Base-by-base conservation (phyloP, 2,888 invertebrate species). In the Epinotia brunnichana region DNA sequence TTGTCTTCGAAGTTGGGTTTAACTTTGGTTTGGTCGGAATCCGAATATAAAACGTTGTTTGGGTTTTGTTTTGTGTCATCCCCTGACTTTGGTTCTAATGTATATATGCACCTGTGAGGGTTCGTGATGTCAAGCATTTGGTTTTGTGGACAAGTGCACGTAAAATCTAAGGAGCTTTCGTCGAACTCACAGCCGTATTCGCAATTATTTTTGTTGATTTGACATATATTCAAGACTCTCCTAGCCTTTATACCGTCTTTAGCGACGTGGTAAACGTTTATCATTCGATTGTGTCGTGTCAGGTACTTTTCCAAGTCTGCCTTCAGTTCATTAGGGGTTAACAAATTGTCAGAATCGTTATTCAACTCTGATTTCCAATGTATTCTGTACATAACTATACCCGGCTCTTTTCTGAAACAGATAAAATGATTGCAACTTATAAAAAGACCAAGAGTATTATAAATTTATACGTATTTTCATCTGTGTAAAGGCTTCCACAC, bases 121-220 rank as follows among this genome's bases (percentile, higher is more conserved):
- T 90, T 86, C 48, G 80, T 77, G 75, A 88, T 85, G 73, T 91
- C 88, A 66, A 88, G 74, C 15, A 92, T 89, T 82, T 90, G 87
- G 41, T 94, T 94, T 53, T 88, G 85, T 11, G 95, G 95, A 83
- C 97, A 97, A 3, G 87, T 91, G 83, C 97, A 97, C 41, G 86
- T 87, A 82, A 97, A 96, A 63, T 95, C 94, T 70, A 95, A 92
- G 29, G 89, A 86, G 1, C 82, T 81, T 80, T 95, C 95, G 83
- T 96, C 95, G 80, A 96, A 97, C 68, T 90, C 87, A 83, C 97
- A 97, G 13, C 88, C 91, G 77, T 96, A 92, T 76, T 96, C 94
- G 82, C 97, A 97, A 62, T 93, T 89, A 76, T 95, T 93, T 74
- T 95, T 95, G 75, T 95, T 94, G 70, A 95, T 94, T 86, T 95